A percentile compares a stretch with the other conserved stretches of the same genome.
Evolutionary conservation across 2,797 vertebrate species (phyloP).

Genomic region (Mormyrus proboscirostris): DNA sequence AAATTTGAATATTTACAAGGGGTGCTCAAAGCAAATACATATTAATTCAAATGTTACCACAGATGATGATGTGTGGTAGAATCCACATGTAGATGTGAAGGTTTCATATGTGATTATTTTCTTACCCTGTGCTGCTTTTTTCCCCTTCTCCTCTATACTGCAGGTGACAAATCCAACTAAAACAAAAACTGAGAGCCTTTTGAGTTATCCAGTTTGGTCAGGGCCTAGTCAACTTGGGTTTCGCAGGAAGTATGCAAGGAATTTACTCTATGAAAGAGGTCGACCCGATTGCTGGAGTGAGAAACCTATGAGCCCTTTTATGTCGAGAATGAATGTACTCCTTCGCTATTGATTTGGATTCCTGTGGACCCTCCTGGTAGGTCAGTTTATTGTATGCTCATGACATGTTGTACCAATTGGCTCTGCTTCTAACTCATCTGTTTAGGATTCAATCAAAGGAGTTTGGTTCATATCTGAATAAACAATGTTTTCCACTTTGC

Average conservation of each 20-base stretch:
- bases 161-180: not conserved
- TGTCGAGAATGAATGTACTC: not conserved
- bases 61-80: not conserved
- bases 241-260: not conserved
- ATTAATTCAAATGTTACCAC: not conserved
- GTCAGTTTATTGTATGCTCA: not conserved
- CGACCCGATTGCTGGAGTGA: not conserved
- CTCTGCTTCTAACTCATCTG: not conserved
- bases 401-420: not conserved
- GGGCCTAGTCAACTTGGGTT: not conserved
- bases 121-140: not conserved
- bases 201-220: not conserved
- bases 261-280: not conserved
- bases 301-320: not conserved
- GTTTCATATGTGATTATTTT: not conserved
- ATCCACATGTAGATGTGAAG: not conserved
- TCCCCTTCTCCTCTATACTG: not conserved
- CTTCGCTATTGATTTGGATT: not conserved
- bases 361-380: not conserved
- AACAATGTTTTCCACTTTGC: not conserved
- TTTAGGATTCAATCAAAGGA: not conserved
- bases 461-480: not conserved
- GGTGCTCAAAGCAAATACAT: not conserved
- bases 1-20: not conserved
- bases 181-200: not conserved